Conservation (phyloP, 2,113 vertebrate species). For the Gymnocephalus cernua region DNA sequence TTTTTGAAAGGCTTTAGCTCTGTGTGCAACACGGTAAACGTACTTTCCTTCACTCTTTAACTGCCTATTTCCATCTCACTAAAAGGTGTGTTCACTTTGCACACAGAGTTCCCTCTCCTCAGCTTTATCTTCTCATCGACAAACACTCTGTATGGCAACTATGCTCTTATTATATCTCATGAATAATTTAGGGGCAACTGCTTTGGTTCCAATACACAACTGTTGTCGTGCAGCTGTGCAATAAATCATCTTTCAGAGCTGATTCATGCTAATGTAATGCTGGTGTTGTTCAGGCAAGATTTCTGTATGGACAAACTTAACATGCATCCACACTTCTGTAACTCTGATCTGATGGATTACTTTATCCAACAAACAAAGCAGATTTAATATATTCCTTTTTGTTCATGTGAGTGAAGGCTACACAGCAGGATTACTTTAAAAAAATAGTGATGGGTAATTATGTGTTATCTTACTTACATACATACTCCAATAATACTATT, state of each 20-base stretch:
- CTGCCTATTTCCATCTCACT: slow-evolving; percentile 43
- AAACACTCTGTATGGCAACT: slow-evolving; percentile 32
- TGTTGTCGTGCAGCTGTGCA: slow-evolving; percentile 51
- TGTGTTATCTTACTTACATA: background rate
- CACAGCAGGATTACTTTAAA: background rate
- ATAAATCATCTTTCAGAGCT: slow-evolving; percentile 65
- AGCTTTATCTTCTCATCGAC: slow-evolving; percentile 20
- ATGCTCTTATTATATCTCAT: slow-evolving; percentile 68
- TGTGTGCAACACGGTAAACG: slow-evolving; percentile 23
- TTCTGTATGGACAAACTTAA: slow-evolving; percentile 48
- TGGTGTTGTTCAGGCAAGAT: slow-evolving; percentile 44
- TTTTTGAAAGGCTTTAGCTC: slow-evolving; percentile 38
- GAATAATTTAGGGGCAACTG: slow-evolving; percentile 65
- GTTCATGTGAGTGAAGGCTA: background rate
- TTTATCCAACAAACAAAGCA: slow-evolving; percentile 12
- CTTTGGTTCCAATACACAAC: slow-evolving; percentile 59
- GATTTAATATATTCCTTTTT: slow-evolving; percentile 24
- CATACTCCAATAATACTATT: background rate
- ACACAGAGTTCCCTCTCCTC: slow-evolving; percentile 19
- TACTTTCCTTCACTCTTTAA: slow-evolving; percentile 20
- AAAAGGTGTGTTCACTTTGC: slow-evolving; percentile 39
- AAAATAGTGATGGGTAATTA: background rate
- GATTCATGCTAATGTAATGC: slow-evolving; percentile 64
- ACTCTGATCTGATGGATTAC: slow-evolving; percentile 30
- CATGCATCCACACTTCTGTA: slow-evolving; percentile 9